Evolutionary conservation across 2,113 vertebrate genomes (phyloP).

Genomic region (Hyaena hyaena): DNA sequence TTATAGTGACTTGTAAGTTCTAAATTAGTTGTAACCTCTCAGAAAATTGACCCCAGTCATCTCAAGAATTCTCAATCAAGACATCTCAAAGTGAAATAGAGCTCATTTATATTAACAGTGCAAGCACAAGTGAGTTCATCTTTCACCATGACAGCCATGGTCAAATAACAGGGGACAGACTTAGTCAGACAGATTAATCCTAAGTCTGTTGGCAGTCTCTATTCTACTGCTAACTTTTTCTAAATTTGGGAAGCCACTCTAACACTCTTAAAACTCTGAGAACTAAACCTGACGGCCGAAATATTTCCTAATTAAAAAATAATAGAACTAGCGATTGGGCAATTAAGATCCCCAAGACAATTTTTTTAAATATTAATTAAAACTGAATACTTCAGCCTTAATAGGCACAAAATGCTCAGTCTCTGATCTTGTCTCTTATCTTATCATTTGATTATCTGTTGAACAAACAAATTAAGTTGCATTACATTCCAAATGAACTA

Average conservation of each 20-base stretch:
- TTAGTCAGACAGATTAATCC: not conserved
- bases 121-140: slow-evolving; percentile 43
- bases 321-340: not conserved
- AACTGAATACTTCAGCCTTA: not conserved
- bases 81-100: slow-evolving; percentile 42
- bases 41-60: slow-evolving; percentile 68
- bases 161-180: not conserved
- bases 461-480: not conserved
- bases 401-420: not conserved
- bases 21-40: slow-evolving; percentile 72
- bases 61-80: slow-evolving; percentile 64
- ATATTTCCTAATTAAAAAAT: not conserved
- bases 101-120: slow-evolving; percentile 65
- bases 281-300: not conserved
- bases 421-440: not conserved
- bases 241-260: not conserved
- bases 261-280: not conserved
- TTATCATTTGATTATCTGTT: not conserved
- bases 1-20: slow-evolving; percentile 63
- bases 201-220: not conserved
- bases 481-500: not conserved
- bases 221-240: not conserved
- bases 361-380: slow-evolving; percentile 13
- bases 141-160: slow-evolving; percentile 48
- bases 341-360: not conserved